phyloP scores from a whole-genome alignment of 2,888 invertebrate genomes.

The Nemurella pictetii region DNA sequence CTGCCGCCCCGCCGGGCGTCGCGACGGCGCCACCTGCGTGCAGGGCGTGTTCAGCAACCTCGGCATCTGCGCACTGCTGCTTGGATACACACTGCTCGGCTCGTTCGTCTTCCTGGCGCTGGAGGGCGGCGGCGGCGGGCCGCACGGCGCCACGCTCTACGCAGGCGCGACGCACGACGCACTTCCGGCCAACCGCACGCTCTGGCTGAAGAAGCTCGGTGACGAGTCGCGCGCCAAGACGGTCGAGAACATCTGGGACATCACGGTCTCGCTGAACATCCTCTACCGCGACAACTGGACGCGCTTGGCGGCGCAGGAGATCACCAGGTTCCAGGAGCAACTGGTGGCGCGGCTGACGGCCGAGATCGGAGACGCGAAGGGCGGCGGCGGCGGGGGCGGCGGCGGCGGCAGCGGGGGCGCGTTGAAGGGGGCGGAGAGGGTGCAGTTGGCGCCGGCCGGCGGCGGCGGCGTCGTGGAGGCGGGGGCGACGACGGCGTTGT shows the following conservation, averaged over 20 bases:
- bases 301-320: constrained; percentile 73
- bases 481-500: constrained; percentile 42
- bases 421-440: constrained; percentile 44
- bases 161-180: not conserved
- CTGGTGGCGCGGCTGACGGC: constrained; percentile 77
- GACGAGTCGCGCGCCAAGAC: constrained; percentile 68
- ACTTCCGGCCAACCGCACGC: constrained; percentile 9
- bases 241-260: constrained; percentile 89
- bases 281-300: constrained; percentile 91
- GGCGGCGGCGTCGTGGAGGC: constrained; percentile 53
- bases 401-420: constrained; percentile 50
- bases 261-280: constrained; percentile 84
- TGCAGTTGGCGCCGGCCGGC: constrained; percentile 45
- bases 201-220: constrained; percentile 49
- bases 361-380: constrained; percentile 59
- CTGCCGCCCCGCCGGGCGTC: not conserved
- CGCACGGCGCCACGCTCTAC: constrained; percentile 40
- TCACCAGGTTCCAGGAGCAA: constrained; percentile 73
- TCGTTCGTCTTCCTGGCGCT: constrained; percentile 80
- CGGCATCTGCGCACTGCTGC: constrained; percentile 77
- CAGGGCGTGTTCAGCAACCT: constrained; percentile 54
- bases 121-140: constrained; percentile 63
- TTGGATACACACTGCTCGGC: constrained; percentile 75
- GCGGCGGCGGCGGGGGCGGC: constrained; percentile 41
- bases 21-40: not conserved